A percentile compares a stretch with the other conserved stretches of the same genome.
These are phyloP conservation scores for Elachura formosa DNA, from an alignment of 2,113 vertebrate species.

Conservation along the genomic window DNA sequence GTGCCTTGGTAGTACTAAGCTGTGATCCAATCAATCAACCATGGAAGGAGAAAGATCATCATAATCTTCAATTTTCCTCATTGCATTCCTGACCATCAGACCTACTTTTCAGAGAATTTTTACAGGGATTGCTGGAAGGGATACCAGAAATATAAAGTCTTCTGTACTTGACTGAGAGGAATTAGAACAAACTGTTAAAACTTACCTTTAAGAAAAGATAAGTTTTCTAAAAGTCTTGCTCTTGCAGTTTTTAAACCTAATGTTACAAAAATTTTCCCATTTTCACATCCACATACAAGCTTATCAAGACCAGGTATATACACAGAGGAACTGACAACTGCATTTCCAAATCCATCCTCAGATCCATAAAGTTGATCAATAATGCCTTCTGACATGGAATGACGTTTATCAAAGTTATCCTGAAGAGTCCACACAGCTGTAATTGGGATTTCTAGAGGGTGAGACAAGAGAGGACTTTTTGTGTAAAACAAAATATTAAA, in stretches of 20 bases:
- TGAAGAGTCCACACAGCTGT: slow-evolving; percentile 69
- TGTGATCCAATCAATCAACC: neutral
- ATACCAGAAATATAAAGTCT: neutral
- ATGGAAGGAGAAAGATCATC: neutral
- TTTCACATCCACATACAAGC: slow-evolving; percentile 76
- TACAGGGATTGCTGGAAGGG: neutral
- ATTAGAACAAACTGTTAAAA: neutral
- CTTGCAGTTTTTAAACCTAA: slow-evolving; percentile 67
- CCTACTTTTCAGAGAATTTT: neutral
- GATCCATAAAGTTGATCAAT: slow-evolving; percentile 46
- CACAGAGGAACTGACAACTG: slow-evolving; percentile 64
- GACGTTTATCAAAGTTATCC: slow-evolving; percentile 68
- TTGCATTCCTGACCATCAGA: neutral
- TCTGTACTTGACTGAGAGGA: neutral
- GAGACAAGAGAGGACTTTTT: neutral
- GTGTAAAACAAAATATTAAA: neutral
- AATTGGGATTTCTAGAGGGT: slow-evolving; percentile 67
- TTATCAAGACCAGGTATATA: slow-evolving; percentile 72
- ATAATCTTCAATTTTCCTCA: neutral
- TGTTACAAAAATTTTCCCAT: slow-evolving; percentile 71
- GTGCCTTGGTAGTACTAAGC: neutral
- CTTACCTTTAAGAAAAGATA: slow-evolving; percentile 62
- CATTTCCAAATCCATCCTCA: neutral
- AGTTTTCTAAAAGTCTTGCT: slow-evolving; percentile 66
- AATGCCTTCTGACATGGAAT: slow-evolving; percentile 50